phyloP scores from a whole-genome alignment of 2,888 invertebrate species.

The Nomada flava region DNA sequence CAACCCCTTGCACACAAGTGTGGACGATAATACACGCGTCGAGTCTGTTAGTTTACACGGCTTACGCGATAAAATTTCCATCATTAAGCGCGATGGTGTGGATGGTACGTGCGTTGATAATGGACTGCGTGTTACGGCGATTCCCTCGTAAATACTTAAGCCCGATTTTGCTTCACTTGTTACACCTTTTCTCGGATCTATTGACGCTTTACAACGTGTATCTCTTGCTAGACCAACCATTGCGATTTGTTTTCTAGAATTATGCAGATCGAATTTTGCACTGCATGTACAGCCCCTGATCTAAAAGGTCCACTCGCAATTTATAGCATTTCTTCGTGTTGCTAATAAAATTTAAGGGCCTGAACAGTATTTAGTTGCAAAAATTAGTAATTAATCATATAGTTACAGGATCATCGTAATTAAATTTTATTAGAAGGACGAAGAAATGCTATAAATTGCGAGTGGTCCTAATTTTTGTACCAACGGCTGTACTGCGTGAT shows the following conservation, averaged over 20 bases:
- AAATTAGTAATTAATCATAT: too few species aligned
- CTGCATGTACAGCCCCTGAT: too few species aligned
- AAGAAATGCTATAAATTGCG: too few species aligned
- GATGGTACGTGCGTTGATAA: constrained; percentile 44
- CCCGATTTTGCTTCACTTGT: constrained; percentile 57
- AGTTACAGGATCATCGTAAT: too few species aligned
- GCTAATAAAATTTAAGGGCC: too few species aligned
- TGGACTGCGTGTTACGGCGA: constrained; percentile 50
- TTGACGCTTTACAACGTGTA: constrained; percentile 14
- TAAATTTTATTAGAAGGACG: too few species aligned
- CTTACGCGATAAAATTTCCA: constrained; percentile 67
- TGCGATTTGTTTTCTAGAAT: not conserved
- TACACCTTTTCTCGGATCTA: constrained; percentile 47
- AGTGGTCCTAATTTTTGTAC: too few species aligned
- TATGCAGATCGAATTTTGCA: too few species aligned
- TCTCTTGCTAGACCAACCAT: not conserved
- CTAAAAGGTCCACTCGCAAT: too few species aligned
- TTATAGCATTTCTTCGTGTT: too few species aligned
- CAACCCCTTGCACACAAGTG: constrained; percentile 44
- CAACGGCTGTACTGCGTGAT: too few species aligned
- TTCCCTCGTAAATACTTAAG: constrained; percentile 58
- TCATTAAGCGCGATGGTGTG: constrained; percentile 57
- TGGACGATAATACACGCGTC: constrained; percentile 44
- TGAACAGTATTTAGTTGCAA: too few species aligned
- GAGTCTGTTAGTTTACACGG: constrained; percentile 60